Conservation (phyloP, 2,797 vertebrate genomes). For the Leptodactylus fallax region DNA sequence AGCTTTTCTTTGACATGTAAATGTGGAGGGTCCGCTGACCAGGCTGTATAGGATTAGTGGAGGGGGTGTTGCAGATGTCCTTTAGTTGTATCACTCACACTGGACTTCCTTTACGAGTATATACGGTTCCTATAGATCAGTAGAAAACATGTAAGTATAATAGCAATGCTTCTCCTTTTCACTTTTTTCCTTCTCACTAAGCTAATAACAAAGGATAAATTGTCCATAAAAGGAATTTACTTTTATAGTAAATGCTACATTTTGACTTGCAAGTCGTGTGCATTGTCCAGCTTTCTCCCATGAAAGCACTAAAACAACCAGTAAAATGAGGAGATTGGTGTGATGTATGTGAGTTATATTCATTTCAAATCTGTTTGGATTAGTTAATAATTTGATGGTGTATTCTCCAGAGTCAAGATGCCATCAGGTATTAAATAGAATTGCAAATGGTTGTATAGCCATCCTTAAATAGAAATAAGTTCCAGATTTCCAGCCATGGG, state of each 20-base stretch:
- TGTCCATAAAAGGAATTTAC: background rate
- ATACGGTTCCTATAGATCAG: background rate
- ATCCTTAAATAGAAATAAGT: background rate
- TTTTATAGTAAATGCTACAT: background rate
- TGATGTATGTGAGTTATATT: background rate
- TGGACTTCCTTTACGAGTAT: constrained; percentile 12
- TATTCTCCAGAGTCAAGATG: background rate
- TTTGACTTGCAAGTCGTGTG: background rate
- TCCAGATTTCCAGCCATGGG: background rate
- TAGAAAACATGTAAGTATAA: constrained; percentile 44
- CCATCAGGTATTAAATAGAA: background rate
- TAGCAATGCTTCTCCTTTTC: background rate
- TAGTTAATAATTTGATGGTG: background rate
- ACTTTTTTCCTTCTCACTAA: background rate
- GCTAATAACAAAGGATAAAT: background rate
- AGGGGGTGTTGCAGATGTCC: constrained; percentile 54
- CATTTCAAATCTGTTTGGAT: background rate
- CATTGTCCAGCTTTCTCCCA: background rate
- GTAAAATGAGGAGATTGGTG: background rate
- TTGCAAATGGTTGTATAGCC: background rate
- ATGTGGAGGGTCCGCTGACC: constrained; percentile 46
- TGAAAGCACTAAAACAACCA: background rate
- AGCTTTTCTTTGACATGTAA: constrained; percentile 60
- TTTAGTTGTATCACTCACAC: background rate
- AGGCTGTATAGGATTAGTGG: constrained; percentile 49